phyloP scores from a whole-genome alignment of 2,797 vertebrate species.

The Sylvia borin region DNA sequence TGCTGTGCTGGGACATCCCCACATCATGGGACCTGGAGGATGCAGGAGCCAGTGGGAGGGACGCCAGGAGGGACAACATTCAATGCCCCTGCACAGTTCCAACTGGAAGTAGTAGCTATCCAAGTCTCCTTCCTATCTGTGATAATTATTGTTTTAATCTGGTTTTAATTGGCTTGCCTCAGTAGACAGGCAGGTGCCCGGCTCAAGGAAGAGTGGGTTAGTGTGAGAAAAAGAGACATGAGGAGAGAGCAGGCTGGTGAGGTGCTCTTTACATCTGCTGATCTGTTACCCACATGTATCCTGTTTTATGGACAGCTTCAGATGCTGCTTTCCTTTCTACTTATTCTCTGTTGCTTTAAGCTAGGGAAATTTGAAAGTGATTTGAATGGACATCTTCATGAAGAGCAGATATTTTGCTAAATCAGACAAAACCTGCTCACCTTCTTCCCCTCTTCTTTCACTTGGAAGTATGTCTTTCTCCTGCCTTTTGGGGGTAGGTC shows the following conservation, averaged over 20 bases:
- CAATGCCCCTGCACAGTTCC: rapidly evolving
- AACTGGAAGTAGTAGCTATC: not conserved
- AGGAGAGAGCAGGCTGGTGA: not conserved
- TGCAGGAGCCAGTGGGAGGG: rapidly evolving
- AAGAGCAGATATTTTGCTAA: not conserved
- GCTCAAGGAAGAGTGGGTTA: not conserved
- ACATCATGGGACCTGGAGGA: not conserved
- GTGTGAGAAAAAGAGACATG: not conserved
- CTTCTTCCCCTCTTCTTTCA: not conserved
- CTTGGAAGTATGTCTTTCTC: not conserved
- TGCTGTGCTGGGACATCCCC: not conserved
- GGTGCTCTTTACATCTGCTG: not conserved
- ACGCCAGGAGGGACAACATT: not conserved
- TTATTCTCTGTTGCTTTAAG: not conserved
- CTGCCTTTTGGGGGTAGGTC: not conserved
- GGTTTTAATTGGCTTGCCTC: not conserved
- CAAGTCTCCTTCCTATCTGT: not conserved
- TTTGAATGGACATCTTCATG: not conserved
- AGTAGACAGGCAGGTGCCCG: not conserved
- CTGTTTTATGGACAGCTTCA: not conserved
- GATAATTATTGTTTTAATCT: not conserved
- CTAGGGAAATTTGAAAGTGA: not conserved
- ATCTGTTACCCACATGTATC: not conserved
- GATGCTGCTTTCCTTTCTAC: not conserved
- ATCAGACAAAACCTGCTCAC: not conserved